These are phyloP conservation scores for Protophormia terraenovae DNA, from an alignment of 2,888 invertebrate genomes.

Conservation along the genomic window DNA sequence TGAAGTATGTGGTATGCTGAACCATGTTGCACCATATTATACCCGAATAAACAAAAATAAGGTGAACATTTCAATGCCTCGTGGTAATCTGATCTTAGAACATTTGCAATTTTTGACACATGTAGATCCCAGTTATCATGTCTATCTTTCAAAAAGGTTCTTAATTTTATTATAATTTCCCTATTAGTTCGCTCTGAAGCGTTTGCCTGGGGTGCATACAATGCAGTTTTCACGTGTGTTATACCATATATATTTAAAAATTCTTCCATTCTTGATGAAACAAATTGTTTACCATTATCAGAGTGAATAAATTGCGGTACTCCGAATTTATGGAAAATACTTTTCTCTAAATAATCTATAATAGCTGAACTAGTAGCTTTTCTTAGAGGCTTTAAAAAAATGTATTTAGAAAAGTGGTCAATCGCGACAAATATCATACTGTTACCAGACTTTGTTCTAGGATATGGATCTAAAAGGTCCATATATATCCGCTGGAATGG, in stretches of 20 bases:
- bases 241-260: constrained; percentile 59
- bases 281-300: constrained; percentile 72
- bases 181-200: constrained; percentile 71
- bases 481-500: too few relatives aligned
- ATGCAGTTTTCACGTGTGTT: constrained; percentile 63
- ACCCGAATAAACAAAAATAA: too few relatives aligned
- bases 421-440: too few relatives aligned
- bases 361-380: too few relatives aligned
- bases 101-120: neutral
- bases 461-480: too few relatives aligned
- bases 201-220: constrained; percentile 75
- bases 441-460: too few relatives aligned
- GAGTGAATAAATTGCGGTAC: constrained; percentile 68
- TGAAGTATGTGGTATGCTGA: too few relatives aligned
- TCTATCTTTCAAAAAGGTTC: neutral
- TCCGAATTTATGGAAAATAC: constrained; percentile 70
- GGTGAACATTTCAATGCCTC: too few relatives aligned
- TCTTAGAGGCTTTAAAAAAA: too few relatives aligned
- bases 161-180: constrained; percentile 69
- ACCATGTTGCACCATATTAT: too few relatives aligned
- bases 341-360: constrained; percentile 11
- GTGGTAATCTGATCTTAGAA: too few relatives aligned
- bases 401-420: too few relatives aligned
- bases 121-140: neutral
- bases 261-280: constrained; percentile 50